phyloP scores from a whole-genome alignment of 2,113 vertebrate genomes.

The Cryptotis parvus region DNA sequence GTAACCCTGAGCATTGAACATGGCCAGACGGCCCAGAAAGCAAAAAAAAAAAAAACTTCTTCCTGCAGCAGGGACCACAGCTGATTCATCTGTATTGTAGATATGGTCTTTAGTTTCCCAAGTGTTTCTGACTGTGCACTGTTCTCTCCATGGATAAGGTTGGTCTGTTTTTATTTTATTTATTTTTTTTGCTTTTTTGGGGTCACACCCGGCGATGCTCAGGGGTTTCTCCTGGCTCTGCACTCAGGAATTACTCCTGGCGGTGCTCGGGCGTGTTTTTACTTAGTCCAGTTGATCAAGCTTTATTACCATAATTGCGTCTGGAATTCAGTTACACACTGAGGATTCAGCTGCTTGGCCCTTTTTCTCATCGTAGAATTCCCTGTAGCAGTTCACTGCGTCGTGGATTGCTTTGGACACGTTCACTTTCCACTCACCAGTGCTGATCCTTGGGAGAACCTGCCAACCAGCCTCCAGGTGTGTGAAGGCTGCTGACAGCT shows the following conservation, averaged over 20 bases:
- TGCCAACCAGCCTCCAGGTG: not conserved
- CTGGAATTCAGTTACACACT: not conserved
- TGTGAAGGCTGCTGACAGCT: not conserved
- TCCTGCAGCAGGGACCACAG: not conserved
- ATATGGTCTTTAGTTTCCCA: not conserved
- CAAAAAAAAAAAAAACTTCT: too few species aligned
- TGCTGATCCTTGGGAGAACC: conserved; percentile 10
- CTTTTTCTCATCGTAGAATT: conserved; percentile 40
- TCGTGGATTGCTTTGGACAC: not conserved
- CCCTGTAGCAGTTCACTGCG: conserved; percentile 48
- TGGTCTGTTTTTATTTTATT: not conserved
- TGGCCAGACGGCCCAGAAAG: too few species aligned
- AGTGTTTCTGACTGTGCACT: not conserved
- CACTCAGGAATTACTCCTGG: too few species aligned
- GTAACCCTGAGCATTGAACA: too few species aligned
- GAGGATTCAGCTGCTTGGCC: not conserved
- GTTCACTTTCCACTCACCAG: not conserved
- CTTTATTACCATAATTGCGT: not conserved
- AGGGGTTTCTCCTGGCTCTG: too few species aligned
- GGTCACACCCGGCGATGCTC: too few species aligned
- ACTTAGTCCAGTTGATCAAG: not conserved
- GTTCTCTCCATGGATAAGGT: not conserved
- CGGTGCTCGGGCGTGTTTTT: too few species aligned
- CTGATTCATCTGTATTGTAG: not conserved
- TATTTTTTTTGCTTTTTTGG: too few species aligned